Evolutionary conservation across 2,113 vertebrate genomes (phyloP), one percentile per base, ranked within the genome.

Genomic region (Psilopsiagon aurifrons): DNA sequence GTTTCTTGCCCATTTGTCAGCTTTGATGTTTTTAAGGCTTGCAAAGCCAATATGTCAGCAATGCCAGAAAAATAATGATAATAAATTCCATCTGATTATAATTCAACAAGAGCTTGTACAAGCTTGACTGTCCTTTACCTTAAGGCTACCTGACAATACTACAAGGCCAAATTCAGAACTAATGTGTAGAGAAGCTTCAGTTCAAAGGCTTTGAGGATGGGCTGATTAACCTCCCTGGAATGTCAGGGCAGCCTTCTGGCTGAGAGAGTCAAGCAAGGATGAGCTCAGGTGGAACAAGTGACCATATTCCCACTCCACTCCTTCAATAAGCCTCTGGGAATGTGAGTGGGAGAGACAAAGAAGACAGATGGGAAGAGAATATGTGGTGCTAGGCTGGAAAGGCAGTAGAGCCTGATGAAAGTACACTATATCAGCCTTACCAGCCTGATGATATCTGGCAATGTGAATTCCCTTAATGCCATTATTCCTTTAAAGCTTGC

Each of bases 51-150:
- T 51, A 86, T 28, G 39, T 78, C 73, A 95, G 76, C 63, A 81
- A 83, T 57, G 75, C 69, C 71, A 92, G 86, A 95, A 92, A 83
- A 86, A 87, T 10, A 83, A 62, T 43, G 83, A 78, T 75, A 92
- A 93, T 60, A 88, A 89, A 83, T 76, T 77, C 74, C 69, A 91
- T 80, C 63, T 91, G 74, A 91, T 96, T 83, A 91, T 89, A 92
- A 69, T 87, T 88, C 51, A 92, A 33, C 29, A 88, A 79, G 29
- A 94, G 49, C 95, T 83, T 95, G 86, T 81, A 96, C 47, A 37
- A 88, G 71, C 92, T 94, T 96, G 95, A 95, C 44, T 90, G 46
- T 67, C 78, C 68, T 84, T 91, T 96, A 67, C 75, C 91, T 94
- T 87, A 79, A 85, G 83, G 63, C 70, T 92, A 67, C 74, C 68